phyloP scores from a whole-genome alignment of 2,113 vertebrate species.

The Hippopotamus amphibius region DNA sequence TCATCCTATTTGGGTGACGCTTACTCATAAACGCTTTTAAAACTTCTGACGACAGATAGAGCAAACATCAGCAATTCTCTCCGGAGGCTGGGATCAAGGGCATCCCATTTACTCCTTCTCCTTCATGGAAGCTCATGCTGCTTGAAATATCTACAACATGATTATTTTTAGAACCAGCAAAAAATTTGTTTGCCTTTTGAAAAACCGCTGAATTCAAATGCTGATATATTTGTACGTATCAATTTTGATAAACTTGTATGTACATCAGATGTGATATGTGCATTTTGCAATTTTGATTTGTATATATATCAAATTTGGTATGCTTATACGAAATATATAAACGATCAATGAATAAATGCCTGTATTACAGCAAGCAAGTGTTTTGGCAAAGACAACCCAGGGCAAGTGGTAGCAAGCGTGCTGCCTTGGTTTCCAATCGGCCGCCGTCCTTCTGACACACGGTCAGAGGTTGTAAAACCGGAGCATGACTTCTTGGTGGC shows the following conservation, averaged over 20 bases:
- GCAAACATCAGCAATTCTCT: not conserved
- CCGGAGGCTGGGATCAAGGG: not conserved
- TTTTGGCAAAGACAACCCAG: not conserved
- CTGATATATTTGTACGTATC: not conserved
- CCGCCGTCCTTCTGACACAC: not conserved
- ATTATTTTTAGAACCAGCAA: constrained; percentile 17
- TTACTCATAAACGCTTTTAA: not conserved
- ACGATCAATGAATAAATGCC: not conserved
- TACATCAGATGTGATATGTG: not conserved
- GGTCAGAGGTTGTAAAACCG: not conserved
- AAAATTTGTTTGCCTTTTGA: not conserved
- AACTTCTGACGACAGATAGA: not conserved
- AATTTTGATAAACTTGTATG: not conserved
- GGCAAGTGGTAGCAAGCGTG: accelerated
- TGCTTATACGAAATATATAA: not conserved
- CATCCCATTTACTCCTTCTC: not conserved
- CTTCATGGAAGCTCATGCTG: not conserved
- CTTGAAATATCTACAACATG: not conserved
- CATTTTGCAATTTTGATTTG: not conserved
- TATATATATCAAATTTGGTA: not conserved
- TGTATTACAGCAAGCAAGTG: not conserved
- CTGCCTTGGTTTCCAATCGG: not conserved
- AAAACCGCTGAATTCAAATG: not conserved
- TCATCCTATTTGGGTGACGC: not conserved
- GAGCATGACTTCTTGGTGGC: not conserved